Evolutionary conservation across 2,113 vertebrate species (phyloP).

Genomic region (Chaetodon auriga): DNA sequence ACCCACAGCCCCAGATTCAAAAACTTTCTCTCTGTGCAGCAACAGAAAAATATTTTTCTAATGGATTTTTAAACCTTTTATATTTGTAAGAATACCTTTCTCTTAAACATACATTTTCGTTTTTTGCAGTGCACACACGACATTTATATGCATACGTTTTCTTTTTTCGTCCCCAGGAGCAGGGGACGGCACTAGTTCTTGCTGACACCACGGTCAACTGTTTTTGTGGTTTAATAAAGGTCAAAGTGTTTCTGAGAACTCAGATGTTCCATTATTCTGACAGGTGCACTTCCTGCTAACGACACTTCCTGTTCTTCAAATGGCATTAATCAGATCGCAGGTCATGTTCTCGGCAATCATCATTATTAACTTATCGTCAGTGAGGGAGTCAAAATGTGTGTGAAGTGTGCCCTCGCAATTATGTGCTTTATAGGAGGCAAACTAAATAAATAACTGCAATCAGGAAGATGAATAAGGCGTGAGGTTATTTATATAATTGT

Average conservation of each 20-base stretch:
- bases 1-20: not conserved
- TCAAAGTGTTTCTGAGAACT: slow-evolving; percentile 45
- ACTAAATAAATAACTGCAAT: no score
- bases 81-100: not conserved
- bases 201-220: slow-evolving; percentile 31
- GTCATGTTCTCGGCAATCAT: not conserved
- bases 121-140: not conserved
- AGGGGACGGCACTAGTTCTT: not conserved
- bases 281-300: slow-evolving; percentile 35
- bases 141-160: not conserved
- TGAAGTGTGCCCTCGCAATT: not conserved
- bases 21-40: not conserved
- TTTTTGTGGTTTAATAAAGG: slow-evolving; percentile 46
- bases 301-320: slow-evolving; percentile 1
- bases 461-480: no score
- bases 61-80: not conserved
- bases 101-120: not conserved
- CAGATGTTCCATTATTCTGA: slow-evolving; percentile 25
- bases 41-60: not conserved
- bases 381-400: not conserved
- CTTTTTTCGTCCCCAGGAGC: slow-evolving; percentile 17
- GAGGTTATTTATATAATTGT: no score
- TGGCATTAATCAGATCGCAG: not conserved
- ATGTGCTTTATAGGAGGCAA: not conserved
- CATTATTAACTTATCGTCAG: rapidly evolving